Base-by-base conservation (phyloP, 2,888 invertebrate species). In the Cyclophora albipunctata region DNA sequence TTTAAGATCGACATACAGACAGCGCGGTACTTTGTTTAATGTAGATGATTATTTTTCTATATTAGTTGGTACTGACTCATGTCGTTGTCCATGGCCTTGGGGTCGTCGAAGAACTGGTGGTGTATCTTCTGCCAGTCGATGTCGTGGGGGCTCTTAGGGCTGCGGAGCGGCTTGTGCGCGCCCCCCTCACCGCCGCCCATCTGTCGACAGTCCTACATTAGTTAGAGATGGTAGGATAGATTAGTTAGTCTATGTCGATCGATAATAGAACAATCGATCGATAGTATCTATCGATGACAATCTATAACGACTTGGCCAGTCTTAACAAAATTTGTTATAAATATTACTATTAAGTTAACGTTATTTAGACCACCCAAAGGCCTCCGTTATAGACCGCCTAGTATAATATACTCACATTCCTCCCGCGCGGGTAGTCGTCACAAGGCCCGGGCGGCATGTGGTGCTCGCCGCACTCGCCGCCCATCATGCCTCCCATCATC, bases 111-210 rank as follows among this genome's bases (percentile, higher is more conserved):
- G 82, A 94, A 96, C 78, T 96, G 95, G 71, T 95, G 94, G 70
- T 96, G 96, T 62, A 97, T 82, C 78, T 97, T 96, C 67, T 95
- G 94, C 97, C 97, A 97, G 74, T 97, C 97, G 78, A 95, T 91
- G 80, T 94, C 94, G 3, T 75, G 78, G 46, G 76, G 81, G 57
- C 81, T 79, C 64, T 83, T 85, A 61, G 84, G 89, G 72, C 74
- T 87, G 46, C 78, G 71, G 20, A 20, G 81, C 52, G 66, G 65
- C 49, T 75, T 75, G 66, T 76, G 75, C 43, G 54, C 58, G 44
- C 68, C 67, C 43, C 64, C 53, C 63, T 50, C 43, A 7, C 72
- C 73, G 46, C 78, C 84, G 51, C 85, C 84, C 45, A 81, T 53
- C 72, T 85, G 5, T 37, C 20, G 20, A 20, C 20, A 20, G 20